Evolutionary conservation across 2,888 invertebrate genomes (phyloP).

Genomic region (Meteorus colon): DNA sequence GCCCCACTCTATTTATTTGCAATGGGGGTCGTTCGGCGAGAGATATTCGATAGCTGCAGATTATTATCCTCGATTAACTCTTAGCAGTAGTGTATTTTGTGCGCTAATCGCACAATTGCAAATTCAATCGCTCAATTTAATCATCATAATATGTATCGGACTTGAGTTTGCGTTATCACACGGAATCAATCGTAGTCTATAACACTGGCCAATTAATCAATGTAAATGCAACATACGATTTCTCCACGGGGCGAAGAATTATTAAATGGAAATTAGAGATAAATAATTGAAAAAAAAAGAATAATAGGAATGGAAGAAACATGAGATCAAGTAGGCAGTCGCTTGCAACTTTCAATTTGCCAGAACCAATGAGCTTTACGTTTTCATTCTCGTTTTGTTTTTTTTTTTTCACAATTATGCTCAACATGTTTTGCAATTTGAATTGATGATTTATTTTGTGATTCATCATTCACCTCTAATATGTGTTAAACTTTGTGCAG

Average conservation of each 20-base stretch:
- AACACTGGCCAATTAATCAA: slow-evolving; percentile 37
- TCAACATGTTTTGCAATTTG: background rate
- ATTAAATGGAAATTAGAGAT: slow-evolving; percentile 6
- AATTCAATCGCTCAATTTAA: background rate
- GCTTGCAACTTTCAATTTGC: slow-evolving; percentile 33
- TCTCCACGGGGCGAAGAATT: background rate
- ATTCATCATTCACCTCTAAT: slow-evolving; percentile 9
- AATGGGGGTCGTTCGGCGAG: too few relatives aligned
- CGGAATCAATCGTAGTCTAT: slow-evolving; percentile 37
- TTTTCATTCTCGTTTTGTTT: slow-evolving; percentile 13
- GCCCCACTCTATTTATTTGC: too few relatives aligned
- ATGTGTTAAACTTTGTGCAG: slow-evolving; percentile 15
- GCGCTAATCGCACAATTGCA: background rate
- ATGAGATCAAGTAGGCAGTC: slow-evolving; percentile 31
- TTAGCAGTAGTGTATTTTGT: background rate
- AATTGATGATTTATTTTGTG: slow-evolving; percentile 11
- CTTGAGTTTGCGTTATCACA: slow-evolving; percentile 14
- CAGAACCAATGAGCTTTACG: slow-evolving; percentile 32
- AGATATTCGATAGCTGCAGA: background rate
- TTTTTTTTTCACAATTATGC: background rate
- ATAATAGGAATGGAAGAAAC: slow-evolving; percentile 13
- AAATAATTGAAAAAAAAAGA: background rate
- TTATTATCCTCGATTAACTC: background rate
- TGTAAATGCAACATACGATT: slow-evolving; percentile 37
- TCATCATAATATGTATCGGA: slow-evolving; percentile 4